Conservation (phyloP, 2,888 invertebrate genomes). For the Tetheella fluctuosa region DNA sequence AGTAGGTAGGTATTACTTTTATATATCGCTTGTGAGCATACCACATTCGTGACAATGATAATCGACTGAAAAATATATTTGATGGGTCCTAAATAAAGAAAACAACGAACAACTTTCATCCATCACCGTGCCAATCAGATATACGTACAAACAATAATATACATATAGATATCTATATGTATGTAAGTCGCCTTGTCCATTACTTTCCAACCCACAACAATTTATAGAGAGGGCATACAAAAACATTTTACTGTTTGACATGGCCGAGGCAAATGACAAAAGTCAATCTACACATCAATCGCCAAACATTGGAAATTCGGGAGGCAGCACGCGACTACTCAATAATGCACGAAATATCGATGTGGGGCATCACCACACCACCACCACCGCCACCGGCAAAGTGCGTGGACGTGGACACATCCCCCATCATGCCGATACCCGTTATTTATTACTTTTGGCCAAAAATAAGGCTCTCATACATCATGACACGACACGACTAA, state of each 20-base stretch:
- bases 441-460: constrained; percentile 9
- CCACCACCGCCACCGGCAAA: constrained; percentile 36
- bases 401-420: constrained; percentile 61
- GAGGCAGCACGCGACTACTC: constrained; percentile 80
- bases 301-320: constrained; percentile 83
- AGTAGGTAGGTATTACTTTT: neutral
- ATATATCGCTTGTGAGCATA: constrained; percentile 10
- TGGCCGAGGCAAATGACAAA: constrained; percentile 82
- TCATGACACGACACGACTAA: constrained; percentile 14
- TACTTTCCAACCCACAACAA: constrained; percentile 69
- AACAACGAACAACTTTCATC: constrained; percentile 68
- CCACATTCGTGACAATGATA: constrained; percentile 41
- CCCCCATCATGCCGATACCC: constrained; percentile 31
- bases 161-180: constrained; percentile 49
- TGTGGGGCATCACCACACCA: constrained; percentile 73
- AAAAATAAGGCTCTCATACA: constrained; percentile 12
- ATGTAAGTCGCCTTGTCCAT: constrained; percentile 78
- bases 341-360: constrained; percentile 84
- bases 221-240: constrained; percentile 76
- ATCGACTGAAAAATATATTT: constrained; percentile 41
- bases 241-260: constrained; percentile 82
- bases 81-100: constrained; percentile 59
- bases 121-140: constrained; percentile 79
- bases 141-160: constrained; percentile 48
- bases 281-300: constrained; percentile 84